These are phyloP conservation scores for Ditula angustiorana DNA, from an alignment of 2,888 invertebrate genomes.

Conservation along the genomic window DNA sequence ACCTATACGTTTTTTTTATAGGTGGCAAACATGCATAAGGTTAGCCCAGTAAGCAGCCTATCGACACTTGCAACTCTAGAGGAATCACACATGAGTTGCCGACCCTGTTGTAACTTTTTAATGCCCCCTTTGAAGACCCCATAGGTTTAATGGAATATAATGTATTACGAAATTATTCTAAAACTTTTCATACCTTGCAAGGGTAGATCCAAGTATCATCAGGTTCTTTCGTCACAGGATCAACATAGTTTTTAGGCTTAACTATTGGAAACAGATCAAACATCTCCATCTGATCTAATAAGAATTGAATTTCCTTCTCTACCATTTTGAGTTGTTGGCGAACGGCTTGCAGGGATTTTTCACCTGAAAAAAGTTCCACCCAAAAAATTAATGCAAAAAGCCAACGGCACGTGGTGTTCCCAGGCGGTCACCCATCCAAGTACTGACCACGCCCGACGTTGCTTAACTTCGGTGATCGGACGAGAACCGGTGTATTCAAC, in stretches of 20 bases:
- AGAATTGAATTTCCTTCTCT: constrained; percentile 85
- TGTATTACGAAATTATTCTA: not conserved
- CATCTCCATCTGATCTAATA: constrained; percentile 82
- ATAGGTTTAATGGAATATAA: no score
- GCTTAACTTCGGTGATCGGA: constrained; percentile 53
- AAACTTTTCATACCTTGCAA: constrained; percentile 80
- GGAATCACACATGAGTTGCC: no score
- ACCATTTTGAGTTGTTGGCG: constrained; percentile 89
- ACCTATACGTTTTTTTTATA: no score
- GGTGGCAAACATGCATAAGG: no score
- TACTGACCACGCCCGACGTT: constrained; percentile 49
- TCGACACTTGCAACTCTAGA: no score
- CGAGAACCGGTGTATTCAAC: constrained; percentile 49
- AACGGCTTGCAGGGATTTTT: constrained; percentile 87
- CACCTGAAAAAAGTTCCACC: constrained; percentile 56
- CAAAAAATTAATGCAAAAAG: constrained; percentile 33
- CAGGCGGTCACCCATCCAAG: constrained; percentile 51
- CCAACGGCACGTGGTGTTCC: constrained; percentile 49
- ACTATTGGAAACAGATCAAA: constrained; percentile 86
- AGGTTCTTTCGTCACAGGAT: constrained; percentile 62
- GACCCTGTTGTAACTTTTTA: no score
- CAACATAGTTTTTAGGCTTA: constrained; percentile 63
- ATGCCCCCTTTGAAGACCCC: no score
- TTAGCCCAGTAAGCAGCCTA: no score
- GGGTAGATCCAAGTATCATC: constrained; percentile 75